Evolutionary conservation across 2,797 vertebrate genomes (phyloP).

Genomic region (Buphagus erythrorhynchus): DNA sequence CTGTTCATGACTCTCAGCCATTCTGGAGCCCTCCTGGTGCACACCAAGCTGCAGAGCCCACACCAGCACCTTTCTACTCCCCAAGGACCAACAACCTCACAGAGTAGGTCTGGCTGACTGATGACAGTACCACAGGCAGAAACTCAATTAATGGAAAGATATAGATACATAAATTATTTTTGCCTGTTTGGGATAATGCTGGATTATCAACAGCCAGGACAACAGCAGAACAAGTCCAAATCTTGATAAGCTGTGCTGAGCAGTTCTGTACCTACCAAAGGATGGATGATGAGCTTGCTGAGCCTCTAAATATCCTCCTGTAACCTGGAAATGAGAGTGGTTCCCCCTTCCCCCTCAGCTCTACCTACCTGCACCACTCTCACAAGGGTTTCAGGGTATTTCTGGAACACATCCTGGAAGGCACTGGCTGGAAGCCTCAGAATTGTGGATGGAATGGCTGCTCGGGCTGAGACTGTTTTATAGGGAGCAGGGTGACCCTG

Average conservation of each 20-base stretch:
- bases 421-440: conserved; percentile 88
- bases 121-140: not conserved
- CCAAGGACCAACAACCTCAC: not conserved
- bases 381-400: conserved; percentile 92
- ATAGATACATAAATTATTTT: not conserved
- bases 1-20: not conserved
- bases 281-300: not conserved
- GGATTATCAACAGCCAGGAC: not conserved
- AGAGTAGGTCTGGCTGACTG: not conserved
- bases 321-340: not conserved
- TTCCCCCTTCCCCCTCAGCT: not conserved
- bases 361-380: conserved; percentile 88
- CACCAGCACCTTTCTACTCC: fast-evolving
- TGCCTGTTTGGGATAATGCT: not conserved
- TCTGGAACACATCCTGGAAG: conserved; percentile 91
- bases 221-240: not conserved
- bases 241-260: not conserved
- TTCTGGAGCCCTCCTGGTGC: not conserved
- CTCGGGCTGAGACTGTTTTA: conserved; percentile 91
- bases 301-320: not conserved
- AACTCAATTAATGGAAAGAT: not conserved
- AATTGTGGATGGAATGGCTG: conserved; percentile 83
- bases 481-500: conserved; percentile 91
- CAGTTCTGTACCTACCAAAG: fast-evolving
- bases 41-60: not conserved